phyloP scores from a whole-genome alignment of 1,140 invertebrate species.

The Hycleus cichorii region DNA sequence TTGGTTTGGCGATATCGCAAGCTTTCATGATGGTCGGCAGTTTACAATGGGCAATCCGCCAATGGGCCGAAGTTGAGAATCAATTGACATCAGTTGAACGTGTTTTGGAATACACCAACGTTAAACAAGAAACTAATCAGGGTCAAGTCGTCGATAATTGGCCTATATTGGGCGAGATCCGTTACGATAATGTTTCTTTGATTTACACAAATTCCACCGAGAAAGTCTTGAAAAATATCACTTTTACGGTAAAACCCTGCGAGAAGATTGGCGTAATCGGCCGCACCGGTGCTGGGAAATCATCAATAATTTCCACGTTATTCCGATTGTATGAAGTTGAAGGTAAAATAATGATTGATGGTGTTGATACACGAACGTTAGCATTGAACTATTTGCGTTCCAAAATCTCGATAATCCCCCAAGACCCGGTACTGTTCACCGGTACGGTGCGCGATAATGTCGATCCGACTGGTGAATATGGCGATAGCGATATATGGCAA shows the following conservation, averaged over 20 bases:
- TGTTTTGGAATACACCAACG: constrained; percentile 63
- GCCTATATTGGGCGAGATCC: constrained; percentile 64
- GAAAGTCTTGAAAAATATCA: constrained; percentile 66
- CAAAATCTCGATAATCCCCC: constrained; percentile 77
- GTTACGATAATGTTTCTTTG: constrained; percentile 59
- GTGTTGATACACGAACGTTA: constrained; percentile 50
- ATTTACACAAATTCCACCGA: constrained; percentile 54
- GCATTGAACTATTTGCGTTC: constrained; percentile 65
- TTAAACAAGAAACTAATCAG: constrained; percentile 60
- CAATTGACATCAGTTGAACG: constrained; percentile 75
- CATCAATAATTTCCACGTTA: constrained; percentile 64
- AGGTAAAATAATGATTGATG: constrained; percentile 53
- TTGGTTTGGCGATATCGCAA: constrained; percentile 56
- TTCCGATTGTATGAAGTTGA: constrained; percentile 53
- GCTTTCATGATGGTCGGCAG: constrained; percentile 51
- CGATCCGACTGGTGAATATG: constrained; percentile 70
- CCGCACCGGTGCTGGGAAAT: constrained; percentile 77
- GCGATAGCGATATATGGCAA: constrained; percentile 69
- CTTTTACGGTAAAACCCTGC: constrained; percentile 50
- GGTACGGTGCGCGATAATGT: constrained; percentile 75
- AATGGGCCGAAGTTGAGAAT: constrained; percentile 61
- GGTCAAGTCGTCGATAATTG: constrained; percentile 43
- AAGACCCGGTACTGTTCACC: constrained; percentile 81
- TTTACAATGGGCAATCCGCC: constrained; percentile 58
- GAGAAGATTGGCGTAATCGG: constrained; percentile 73